These are phyloP conservation scores for Rhea pennata DNA, from an alignment of 2,113 vertebrate genomes.

Conservation along the genomic window DNA sequence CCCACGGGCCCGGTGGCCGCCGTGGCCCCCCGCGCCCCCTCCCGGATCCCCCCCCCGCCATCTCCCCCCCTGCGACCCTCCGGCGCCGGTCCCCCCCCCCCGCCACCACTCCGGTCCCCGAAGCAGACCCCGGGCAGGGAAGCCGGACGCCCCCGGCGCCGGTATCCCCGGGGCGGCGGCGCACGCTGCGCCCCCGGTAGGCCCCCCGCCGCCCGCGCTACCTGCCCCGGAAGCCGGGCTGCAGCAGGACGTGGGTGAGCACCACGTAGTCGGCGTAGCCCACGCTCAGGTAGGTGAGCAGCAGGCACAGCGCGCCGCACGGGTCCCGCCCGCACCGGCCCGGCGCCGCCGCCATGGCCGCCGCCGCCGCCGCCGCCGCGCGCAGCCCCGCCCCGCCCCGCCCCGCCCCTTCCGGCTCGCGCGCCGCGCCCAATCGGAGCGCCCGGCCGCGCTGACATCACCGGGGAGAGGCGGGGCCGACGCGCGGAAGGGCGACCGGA, in stretches of 20 bases:
- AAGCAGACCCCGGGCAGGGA: too few relatives aligned
- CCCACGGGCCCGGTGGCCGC: too few relatives aligned
- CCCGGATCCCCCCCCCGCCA: too few relatives aligned
- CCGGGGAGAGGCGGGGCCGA: rapidly evolving
- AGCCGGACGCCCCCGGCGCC: background rate
- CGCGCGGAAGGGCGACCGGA: background rate
- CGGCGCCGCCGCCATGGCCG: background rate
- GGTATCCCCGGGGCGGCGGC: too few relatives aligned
- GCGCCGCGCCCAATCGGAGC: background rate
- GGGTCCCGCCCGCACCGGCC: constrained; percentile 72
- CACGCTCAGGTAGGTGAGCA: constrained; percentile 84
- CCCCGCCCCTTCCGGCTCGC: background rate
- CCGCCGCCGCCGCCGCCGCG: background rate
- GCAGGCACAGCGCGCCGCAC: constrained; percentile 79
- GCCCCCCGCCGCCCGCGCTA: constrained; percentile 3
- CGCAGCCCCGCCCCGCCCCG: background rate
- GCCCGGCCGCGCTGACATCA: rapidly evolving
- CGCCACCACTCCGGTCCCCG: too few relatives aligned
- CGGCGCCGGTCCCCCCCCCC: too few relatives aligned
- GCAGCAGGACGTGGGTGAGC: constrained; percentile 79
- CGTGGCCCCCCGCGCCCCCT: too few relatives aligned
- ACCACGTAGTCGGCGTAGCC: constrained; percentile 86
- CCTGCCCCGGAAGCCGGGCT: constrained; percentile 79
- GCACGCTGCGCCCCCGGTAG: too few relatives aligned
- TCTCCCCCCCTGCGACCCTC: too few relatives aligned